phyloP scores from a whole-genome alignment of 2,797 vertebrate species.

The Botia almorhae region DNA sequence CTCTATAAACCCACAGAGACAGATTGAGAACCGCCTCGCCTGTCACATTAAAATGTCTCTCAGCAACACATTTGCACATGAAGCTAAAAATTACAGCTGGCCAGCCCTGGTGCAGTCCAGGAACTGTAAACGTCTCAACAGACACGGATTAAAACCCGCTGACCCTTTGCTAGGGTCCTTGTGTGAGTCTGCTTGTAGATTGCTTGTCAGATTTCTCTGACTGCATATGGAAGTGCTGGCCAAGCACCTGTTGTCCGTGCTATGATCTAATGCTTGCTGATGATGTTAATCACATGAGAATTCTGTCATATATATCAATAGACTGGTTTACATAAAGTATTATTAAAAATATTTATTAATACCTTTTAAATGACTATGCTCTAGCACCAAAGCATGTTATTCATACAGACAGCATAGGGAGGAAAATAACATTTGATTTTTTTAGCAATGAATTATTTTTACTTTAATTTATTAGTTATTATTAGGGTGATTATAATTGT shows the following conservation, averaged over 20 bases:
- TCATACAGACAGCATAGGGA: not conserved
- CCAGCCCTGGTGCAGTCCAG: slow-evolving; percentile 20
- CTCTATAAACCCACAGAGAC: slow-evolving; percentile 59
- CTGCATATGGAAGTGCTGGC: slow-evolving; percentile 37
- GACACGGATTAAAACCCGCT: slow-evolving; percentile 53
- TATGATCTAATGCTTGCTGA: slow-evolving; percentile 25
- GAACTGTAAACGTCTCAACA: slow-evolving; percentile 57
- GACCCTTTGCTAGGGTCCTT: slow-evolving; percentile 48
- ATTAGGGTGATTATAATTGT: not conserved
- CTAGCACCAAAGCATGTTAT: not conserved
- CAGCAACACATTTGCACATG: slow-evolving; percentile 61
- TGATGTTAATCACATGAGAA: slow-evolving; percentile 29
- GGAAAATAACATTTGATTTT: no score
- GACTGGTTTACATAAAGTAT: slow-evolving; percentile 11
- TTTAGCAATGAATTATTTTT: no score
- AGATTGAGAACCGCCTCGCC: slow-evolving; percentile 59
- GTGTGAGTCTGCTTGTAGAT: slow-evolving; percentile 42
- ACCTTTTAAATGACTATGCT: not conserved
- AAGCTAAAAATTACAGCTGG: slow-evolving; percentile 58
- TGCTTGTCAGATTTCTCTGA: slow-evolving; percentile 49
- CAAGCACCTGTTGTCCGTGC: slow-evolving; percentile 35
- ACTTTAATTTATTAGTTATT: not conserved
- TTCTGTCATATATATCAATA: slow-evolving; percentile 21
- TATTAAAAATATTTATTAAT: not conserved
- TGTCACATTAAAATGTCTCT: slow-evolving; percentile 62